Evolutionary conservation across 2,113 vertebrate genomes (phyloP).

Genomic region (Nerophis ophidion): DNA sequence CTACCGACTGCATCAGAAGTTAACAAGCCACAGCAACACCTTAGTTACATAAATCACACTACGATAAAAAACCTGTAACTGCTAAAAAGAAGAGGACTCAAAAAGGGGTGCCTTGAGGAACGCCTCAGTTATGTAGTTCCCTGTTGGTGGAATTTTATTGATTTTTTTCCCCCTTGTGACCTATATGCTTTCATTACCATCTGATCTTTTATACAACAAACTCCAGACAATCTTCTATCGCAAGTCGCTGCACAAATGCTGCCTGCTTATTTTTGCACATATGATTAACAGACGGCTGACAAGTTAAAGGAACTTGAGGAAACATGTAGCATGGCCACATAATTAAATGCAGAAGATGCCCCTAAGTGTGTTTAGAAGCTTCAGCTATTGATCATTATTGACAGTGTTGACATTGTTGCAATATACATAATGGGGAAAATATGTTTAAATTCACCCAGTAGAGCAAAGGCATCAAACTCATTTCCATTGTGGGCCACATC

Average conservation of each 20-base stretch:
- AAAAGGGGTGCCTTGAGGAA: too few relatives aligned
- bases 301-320: not conserved
- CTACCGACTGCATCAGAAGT: too few relatives aligned
- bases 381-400: not conserved
- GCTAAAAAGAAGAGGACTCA: too few relatives aligned
- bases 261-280: conserved; percentile 6
- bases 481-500: too few relatives aligned
- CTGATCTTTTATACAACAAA: conserved; percentile 30
- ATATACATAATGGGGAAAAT: not conserved
- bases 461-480: too few relatives aligned
- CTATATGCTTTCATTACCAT: conserved; percentile 30
- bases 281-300: not conserved
- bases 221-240: conserved; percentile 1
- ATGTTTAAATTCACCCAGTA: too few relatives aligned
- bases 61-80: too few relatives aligned
- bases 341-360: not conserved
- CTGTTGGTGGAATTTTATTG: conserved; percentile 28
- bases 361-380: not conserved
- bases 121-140: conserved; percentile 4
- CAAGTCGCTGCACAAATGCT: conserved; percentile 14
- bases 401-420: not conserved
- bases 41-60: too few relatives aligned
- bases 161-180: conserved; percentile 33
- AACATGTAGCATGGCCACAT: not conserved
- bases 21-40: too few relatives aligned